Conservation (phyloP, 2,888 invertebrate genomes). For the Sepioteuthis lessoniana region DNA sequence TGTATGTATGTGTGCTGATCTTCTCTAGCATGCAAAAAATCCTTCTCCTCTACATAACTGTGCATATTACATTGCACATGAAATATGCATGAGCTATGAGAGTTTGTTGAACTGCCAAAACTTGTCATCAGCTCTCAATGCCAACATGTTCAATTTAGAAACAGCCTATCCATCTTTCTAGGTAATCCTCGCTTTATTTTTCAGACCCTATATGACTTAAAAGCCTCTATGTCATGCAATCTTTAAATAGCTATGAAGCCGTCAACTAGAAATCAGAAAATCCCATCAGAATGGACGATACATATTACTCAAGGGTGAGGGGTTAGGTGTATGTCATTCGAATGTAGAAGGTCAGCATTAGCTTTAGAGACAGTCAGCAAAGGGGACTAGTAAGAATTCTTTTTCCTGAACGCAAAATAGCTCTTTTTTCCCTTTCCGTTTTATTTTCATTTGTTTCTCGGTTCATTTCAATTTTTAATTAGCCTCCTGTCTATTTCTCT, state of each 20-base stretch:
- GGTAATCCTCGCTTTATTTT: neutral
- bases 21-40: neutral
- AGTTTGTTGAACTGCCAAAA: neutral
- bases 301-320: neutral
- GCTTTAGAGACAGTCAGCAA: neutral
- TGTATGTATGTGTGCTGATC: neutral
- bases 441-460: too few species aligned
- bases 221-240: neutral
- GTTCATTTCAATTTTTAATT: too few species aligned
- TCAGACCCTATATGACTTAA: neutral
- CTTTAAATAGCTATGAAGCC: slow-evolving; percentile 21
- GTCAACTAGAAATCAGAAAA: neutral
- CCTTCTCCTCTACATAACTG: neutral
- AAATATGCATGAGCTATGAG: neutral
- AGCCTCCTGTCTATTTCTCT: too few species aligned
- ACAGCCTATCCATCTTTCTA: neutral
- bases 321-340: neutral
- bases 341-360: neutral
- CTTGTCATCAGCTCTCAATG: neutral
- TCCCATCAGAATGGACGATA: neutral
- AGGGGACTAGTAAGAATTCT: neutral
- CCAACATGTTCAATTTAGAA: slow-evolving; percentile 10
- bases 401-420: neutral
- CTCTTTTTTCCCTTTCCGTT: too few species aligned
- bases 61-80: neutral